Evolutionary conservation across 2,888 invertebrate genomes (phyloP), one percentile per base, ranked within the genome.

Genomic region (Melinaea marsaeus): DNA sequence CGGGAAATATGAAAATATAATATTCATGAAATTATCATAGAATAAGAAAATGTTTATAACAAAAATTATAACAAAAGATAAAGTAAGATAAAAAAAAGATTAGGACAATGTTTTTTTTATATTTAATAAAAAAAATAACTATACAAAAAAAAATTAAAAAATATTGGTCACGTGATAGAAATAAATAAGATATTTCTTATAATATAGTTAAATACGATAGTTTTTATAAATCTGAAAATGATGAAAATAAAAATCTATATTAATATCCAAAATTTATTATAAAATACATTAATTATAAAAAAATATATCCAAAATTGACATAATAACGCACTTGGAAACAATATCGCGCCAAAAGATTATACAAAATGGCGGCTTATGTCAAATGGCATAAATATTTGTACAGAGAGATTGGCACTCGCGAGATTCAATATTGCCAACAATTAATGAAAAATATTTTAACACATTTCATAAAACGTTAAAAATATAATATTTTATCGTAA

Each of bases 321-420:
- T 13, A 46, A 13, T 67, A 70, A 68, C 69, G 69, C 70, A 70
- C 69, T 68, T 68, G 56, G 45, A 37, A 11, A 32, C 2, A 51
- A 51, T 51, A 51, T 51, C 32, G 51, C 51, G 51, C 51, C 32
- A 51, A 51, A 51, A 9, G 42, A 7, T 9, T 32, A 51, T 32
- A 51, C 51, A 51, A 51, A 32, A 51, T 51, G 51, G 51, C 51
- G 51, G 9, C 69, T 69, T 70, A 70, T 71, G 73, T 69, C 69
- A 73, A 78, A 84, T 83, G 83, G 83, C 85, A 83, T 76, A 71
- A 73, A 61, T 42, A 42, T 81, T 86, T 85, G 79, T 85, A 85
- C 82, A 83, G 82, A 71, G 67, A 73, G 74, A 85, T 86, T 88
- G 86, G 87, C 85, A 87, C 86, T 74, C 73, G 70, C 34, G 84